Evolutionary conservation across 2,888 invertebrate genomes (phyloP), one percentile per base, ranked within the genome.

Genomic region (Leistus spinibarbis): DNA sequence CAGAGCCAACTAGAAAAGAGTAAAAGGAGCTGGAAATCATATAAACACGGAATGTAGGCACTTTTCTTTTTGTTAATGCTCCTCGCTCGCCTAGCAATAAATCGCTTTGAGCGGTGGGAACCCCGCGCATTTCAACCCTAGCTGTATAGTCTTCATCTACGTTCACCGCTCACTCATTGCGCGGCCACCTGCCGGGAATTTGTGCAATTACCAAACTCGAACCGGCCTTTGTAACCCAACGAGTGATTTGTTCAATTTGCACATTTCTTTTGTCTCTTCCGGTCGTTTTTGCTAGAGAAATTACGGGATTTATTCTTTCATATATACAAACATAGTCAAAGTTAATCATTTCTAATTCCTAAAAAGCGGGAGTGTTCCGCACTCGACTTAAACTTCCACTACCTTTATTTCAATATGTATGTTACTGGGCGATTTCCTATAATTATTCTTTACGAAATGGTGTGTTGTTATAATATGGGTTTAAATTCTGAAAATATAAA

Each of bases 241-340:
- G 67, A 73, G 73, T 73, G 73, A 74, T 74, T 74, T 74, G 68
- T 67, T 68, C 73, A 74, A 74, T 74, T 74, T 74, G 68, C 73
- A 74, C 66, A 74, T 74, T 74, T 74, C 73, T 74, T 74, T 74
- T 54, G 62, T 74, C 53, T 67, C 65, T 60, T 24, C 23, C 17
- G 65, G 13, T 54, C 60, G 40, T 70, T 62, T 62, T 70, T 60
- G 19, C 57, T 17, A 10, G 60, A 19, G 10, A 20, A 60, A 22
- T n/a, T 20, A 60, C 17, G 20, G 10, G 22, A 60, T 60, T 60
- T 20, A 16, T 20, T 60, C 60, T 60, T 60, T 60, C 19, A 16
- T 60, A 60, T 60, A 19, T 60, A 13, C 19, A 19, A 16, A 22
- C 19, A 60, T 0, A 19, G n/a, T 60, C 19, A 60, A 60, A 60